Evolutionary conservation across 2,888 invertebrate genomes (phyloP), one percentile per base, ranked within the genome.

Genomic region (Amorpha juglandis): DNA sequence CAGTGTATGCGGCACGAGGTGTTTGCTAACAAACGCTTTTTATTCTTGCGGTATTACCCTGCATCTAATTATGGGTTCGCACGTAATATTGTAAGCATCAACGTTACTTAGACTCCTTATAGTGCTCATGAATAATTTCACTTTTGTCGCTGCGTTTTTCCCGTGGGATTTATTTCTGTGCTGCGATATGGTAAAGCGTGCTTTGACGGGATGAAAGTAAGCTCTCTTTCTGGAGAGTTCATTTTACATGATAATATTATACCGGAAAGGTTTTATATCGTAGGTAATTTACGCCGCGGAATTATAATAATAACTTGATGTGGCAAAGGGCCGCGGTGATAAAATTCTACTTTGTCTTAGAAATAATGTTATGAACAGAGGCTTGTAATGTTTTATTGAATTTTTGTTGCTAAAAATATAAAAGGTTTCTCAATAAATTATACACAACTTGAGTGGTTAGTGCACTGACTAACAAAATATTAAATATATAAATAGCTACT

Each of bases 191-290:
- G 16, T 7, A 19, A 38, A 58, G 35, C 35, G 9, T 58, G 11
- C 55, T 58, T 58, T 38, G 55, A 58, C 11, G 55, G n/a, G 19
- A 55, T 38, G 16, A 55, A 55, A 58, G 38, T 58, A 42, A 58
- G 38, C 35, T 58, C n/a, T n/a, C 6, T 42, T 58, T 12, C 19
- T 16, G 35, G 21, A 19, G 19, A 16, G 38, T 19, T 55, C 35
- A n/a, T 35, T 38, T 19, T 19, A 58, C 19, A 16, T 19, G 42
- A 19, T 58, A n/a, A 58, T 12, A 38, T 58, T 16, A 38, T 19
- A 11, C 42, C 19, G 11, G 38, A 19, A 58, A 42, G 58, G 12
- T 38, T 42, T 58, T 16, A 7, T 21, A 12, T 3, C 38, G 6
- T 19, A 55, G 42, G 42, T 19, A 0, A 58, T 42, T 58, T 42